Evolutionary conservation across 2,888 invertebrate species (phyloP).

Genomic region (Cybosia mesomella): DNA sequence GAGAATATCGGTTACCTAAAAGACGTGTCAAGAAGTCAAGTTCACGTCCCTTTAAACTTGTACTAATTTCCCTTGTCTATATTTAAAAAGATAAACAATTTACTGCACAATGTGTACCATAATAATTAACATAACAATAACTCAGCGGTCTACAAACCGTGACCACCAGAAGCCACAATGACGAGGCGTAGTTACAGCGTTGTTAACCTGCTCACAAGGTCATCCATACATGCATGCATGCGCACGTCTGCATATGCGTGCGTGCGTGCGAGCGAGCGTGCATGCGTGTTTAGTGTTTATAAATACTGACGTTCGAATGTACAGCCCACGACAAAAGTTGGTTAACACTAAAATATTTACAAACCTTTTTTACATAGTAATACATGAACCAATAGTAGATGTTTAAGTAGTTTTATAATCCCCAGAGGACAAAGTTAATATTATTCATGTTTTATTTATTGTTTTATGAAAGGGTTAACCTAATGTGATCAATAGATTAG

Average conservation of each 20-base stretch:
- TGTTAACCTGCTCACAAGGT: slow-evolving; percentile 36
- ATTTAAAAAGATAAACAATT: slow-evolving; percentile 2
- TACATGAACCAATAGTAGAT: no score
- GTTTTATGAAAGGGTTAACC: no score
- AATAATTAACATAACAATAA: slow-evolving; percentile 38
- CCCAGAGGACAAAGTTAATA: no score
- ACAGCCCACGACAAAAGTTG: no score
- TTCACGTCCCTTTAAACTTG: background rate
- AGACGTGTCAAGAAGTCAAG: background rate
- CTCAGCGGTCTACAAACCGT: slow-evolving; percentile 31
- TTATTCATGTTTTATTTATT: no score
- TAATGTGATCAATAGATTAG: no score
- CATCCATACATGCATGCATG: slow-evolving; percentile 21
- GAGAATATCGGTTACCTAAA: background rate
- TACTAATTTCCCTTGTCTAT: background rate
- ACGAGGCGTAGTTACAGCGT: slow-evolving; percentile 29
- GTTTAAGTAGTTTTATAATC: no score
- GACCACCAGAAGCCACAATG: slow-evolving; percentile 25
- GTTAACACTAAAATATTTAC: no score
- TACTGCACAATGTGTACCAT: slow-evolving; percentile 16
- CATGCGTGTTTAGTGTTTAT: background rate
- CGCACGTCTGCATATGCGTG: slow-evolving; percentile 4
- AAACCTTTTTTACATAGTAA: no score
- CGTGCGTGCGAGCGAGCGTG: slow-evolving; percentile 8
- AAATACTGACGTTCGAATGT: no score